These are phyloP conservation scores for Noctua comes DNA, from an alignment of 2,888 invertebrate genomes.

Conservation along the genomic window DNA sequence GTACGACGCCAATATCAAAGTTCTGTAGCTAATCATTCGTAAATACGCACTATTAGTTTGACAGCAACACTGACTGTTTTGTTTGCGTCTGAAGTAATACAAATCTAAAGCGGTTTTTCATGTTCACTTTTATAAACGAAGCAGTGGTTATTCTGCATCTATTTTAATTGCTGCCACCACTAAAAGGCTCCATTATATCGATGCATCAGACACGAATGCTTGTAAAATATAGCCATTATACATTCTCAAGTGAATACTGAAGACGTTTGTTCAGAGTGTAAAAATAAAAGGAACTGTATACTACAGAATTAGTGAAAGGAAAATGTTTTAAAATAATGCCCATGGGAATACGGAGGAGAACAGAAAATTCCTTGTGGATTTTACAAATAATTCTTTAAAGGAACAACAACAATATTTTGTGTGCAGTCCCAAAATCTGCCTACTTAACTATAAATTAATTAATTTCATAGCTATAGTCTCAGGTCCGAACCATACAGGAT, in stretches of 20 bases:
- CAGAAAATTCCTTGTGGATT: background rate
- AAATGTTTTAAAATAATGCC: background rate
- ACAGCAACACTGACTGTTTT: background rate
- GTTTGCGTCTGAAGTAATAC: background rate
- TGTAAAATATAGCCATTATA: constrained; percentile 4
- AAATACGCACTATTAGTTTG: background rate
- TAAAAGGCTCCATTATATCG: constrained; percentile 2
- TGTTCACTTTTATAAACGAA: background rate
- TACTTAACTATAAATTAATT: no score
- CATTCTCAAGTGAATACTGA: background rate
- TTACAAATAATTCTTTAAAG: background rate
- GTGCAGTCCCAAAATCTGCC: background rate
- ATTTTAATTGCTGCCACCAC: background rate
- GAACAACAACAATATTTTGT: background rate
- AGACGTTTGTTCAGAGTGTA: background rate
- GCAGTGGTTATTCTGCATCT: background rate
- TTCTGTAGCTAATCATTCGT: background rate
- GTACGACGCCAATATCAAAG: background rate
- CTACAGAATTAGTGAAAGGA: background rate
- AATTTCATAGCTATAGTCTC: no score
- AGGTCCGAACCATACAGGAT: no score
- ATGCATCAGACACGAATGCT: constrained; percentile 8
- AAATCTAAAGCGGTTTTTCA: background rate
- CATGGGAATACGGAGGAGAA: background rate
- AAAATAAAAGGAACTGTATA: background rate